phyloP scores from a whole-genome alignment of 2,113 vertebrate genomes.

The Ictidomys tridecemlineatus region DNA sequence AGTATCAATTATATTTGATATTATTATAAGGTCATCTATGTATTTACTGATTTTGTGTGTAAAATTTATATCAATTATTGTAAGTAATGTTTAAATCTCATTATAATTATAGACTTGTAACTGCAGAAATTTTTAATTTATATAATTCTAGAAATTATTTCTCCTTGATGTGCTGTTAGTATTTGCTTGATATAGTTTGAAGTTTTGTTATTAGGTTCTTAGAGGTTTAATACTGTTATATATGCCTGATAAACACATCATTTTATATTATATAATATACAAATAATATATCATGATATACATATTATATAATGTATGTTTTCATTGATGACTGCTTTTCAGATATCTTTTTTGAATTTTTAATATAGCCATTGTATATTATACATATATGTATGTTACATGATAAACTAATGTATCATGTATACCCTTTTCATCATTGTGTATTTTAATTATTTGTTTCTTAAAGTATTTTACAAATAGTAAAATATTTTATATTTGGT shows the following conservation, averaged over 20 bases:
- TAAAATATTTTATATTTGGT: background rate
- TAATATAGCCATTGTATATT: background rate
- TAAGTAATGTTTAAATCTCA: background rate
- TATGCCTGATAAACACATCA: background rate
- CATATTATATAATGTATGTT: background rate
- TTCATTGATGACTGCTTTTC: background rate
- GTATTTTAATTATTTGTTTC: background rate
- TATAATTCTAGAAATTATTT: background rate
- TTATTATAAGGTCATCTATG: background rate
- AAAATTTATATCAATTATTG: background rate
- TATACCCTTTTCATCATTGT: background rate
- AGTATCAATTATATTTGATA: background rate
- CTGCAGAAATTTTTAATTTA: background rate
- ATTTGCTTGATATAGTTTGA: background rate
- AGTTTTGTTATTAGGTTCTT: background rate
- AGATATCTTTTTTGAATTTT: background rate
- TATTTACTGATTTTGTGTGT: background rate
- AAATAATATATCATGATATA: too few species aligned
- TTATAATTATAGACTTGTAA: too few species aligned
- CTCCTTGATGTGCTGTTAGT: background rate
- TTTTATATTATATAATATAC: background rate
- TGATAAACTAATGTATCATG: background rate
- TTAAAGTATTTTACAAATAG: background rate
- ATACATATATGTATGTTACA: background rate
- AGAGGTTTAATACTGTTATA: background rate